These are phyloP conservation scores for Aphodius sticticus DNA, from an alignment of 2,888 invertebrate genomes.

Conservation along the genomic window DNA sequence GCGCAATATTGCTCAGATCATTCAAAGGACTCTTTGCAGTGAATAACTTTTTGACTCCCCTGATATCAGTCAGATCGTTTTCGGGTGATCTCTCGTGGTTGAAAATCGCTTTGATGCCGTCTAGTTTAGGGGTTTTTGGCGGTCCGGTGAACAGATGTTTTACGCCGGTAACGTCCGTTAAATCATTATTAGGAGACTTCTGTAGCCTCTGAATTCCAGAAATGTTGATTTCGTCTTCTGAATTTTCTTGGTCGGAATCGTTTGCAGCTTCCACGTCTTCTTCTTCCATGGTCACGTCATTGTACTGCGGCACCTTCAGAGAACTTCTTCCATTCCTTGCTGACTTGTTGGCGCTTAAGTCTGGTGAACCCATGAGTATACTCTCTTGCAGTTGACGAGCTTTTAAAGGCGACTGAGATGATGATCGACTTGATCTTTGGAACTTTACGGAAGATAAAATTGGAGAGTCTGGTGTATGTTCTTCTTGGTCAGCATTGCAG, in stretches of 20 bases:
- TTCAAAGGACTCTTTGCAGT: constrained; percentile 54
- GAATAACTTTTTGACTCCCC: constrained; percentile 42
- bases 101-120: constrained; percentile 30
- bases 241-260: not conserved
- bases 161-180: constrained; percentile 54
- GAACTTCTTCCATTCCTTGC: not conserved
- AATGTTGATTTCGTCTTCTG: not conserved
- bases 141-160: constrained; percentile 51
- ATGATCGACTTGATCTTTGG: not conserved
- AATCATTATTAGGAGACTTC: constrained; percentile 48
- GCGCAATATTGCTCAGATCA: constrained; percentile 51
- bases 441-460: not conserved
- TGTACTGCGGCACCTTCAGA: not conserved
- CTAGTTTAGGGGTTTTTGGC: constrained; percentile 52
- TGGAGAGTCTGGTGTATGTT: not conserved
- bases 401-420: not conserved
- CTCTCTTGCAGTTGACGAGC: not conserved
- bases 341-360: not conserved
- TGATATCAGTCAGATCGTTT: constrained; percentile 46
- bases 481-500: not conserved
- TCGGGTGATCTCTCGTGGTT: constrained; percentile 50
- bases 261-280: not conserved
- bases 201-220: not conserved
- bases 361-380: not conserved
- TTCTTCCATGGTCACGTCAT: constrained; percentile 14